Conservation (phyloP, 2,113 vertebrate genomes). For the Hippocampus barbouri region DNA sequence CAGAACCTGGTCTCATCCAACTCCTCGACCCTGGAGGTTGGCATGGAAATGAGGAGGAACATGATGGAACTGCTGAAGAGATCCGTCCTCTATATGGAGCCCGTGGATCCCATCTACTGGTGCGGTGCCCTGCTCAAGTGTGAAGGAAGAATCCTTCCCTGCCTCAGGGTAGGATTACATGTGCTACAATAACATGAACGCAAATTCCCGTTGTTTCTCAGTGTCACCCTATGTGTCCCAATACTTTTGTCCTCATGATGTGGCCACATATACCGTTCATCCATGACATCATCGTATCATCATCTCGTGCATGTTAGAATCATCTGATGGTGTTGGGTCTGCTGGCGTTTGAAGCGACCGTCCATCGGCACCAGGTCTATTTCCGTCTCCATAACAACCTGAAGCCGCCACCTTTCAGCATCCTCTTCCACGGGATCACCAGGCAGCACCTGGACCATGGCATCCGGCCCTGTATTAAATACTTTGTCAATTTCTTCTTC, state of each 20-base stretch:
- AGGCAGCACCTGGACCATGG: constrained; percentile 61
- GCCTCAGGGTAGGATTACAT: constrained; percentile 56
- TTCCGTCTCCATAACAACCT: constrained; percentile 56
- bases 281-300: not conserved
- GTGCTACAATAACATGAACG: not conserved
- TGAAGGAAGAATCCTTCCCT: constrained; percentile 62
- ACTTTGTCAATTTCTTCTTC: constrained; percentile 74
- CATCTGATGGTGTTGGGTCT: constrained; percentile 67
- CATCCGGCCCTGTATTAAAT: constrained; percentile 62
- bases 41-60: constrained; percentile 42
- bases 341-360: constrained; percentile 63
- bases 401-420: constrained; percentile 49
- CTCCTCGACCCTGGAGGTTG: constrained; percentile 37
- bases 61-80: constrained; percentile 62
- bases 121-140: constrained; percentile 61
- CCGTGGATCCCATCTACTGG: constrained; percentile 60
- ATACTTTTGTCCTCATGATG: not conserved
- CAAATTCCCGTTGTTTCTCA: not conserved
- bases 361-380: constrained; percentile 64
- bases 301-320: constrained; percentile 51
- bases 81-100: constrained; percentile 51
- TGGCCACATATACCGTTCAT: not conserved
- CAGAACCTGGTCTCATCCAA: constrained; percentile 62
- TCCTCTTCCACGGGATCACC: constrained; percentile 59
- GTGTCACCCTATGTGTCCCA: not conserved